Evolutionary conservation across 2,888 invertebrate genomes (phyloP).

Genomic region (Cryptus viduatorius): DNA sequence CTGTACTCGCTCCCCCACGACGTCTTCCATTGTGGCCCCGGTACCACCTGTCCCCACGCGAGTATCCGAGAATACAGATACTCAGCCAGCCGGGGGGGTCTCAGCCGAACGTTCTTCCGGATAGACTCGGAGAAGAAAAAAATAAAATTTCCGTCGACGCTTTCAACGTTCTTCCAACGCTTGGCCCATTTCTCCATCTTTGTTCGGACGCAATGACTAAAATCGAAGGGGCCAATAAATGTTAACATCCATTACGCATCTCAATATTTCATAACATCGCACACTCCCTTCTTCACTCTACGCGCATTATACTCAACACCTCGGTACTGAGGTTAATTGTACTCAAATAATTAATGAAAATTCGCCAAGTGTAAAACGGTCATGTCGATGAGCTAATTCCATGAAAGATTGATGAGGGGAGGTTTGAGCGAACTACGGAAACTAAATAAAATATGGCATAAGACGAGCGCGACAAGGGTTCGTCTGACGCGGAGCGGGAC

Average conservation of each 20-base stretch:
- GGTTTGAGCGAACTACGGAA: neutral
- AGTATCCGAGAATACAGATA: slow-evolving; percentile 38
- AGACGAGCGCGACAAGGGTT: neutral
- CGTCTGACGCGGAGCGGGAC: neutral
- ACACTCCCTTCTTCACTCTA: neutral
- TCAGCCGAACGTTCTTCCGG: slow-evolving; percentile 44
- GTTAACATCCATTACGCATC: no score
- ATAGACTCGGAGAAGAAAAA: slow-evolving; percentile 36
- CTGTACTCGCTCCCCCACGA: slow-evolving; percentile 62
- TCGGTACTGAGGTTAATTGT: neutral
- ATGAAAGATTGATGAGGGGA: neutral
- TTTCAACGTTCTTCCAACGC: slow-evolving; percentile 44
- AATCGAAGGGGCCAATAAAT: no score
- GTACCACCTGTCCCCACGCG: slow-evolving; percentile 78
- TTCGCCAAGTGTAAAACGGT: neutral
- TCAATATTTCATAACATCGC: no score
- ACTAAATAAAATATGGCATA: neutral
- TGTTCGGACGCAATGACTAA: no score
- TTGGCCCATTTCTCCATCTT: slow-evolving; percentile 13
- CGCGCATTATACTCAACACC: neutral
- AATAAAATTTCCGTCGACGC: slow-evolving; percentile 16
- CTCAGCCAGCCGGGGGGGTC: slow-evolving; percentile 20
- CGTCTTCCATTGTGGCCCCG: slow-evolving; percentile 81
- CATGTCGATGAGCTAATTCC: neutral
- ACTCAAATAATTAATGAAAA: neutral